Base-by-base conservation (phyloP, 2,888 invertebrate genomes). In the Dinocampus coccinellae region DNA sequence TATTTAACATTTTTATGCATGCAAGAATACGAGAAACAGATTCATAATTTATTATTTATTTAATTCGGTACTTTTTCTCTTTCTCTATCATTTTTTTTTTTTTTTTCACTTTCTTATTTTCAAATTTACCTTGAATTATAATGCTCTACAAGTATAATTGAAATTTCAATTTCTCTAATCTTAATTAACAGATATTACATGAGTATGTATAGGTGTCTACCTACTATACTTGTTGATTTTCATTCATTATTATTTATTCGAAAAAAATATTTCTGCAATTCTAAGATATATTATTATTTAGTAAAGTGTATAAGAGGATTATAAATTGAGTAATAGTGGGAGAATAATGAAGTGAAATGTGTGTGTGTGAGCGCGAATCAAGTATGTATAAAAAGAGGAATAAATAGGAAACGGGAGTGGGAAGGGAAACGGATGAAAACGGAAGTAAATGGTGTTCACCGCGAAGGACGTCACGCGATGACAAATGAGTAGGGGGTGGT, bases 371-470 rank as follows among this genome's bases (percentile, higher is more conserved):
- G 69, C 71, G 64, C 29, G 52, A 36, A 64, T 52, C 61, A 62
- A 16, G 22, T 26, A 60, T 16, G 39, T 52, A 52, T 47, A 26
- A 47, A 67, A 60, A 42, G 53, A 69, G 39, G 34, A 61, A 69
- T 72, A 29, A 29, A 7, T 29, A 29, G 7, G 29, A 29, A n/a
- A n/a, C n/a, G n/a, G n/a, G n/a, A n/a, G n/a, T n/a, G n/a, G n/a
- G n/a, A n/a, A n/a, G 78, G 68, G 75, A 63, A 75, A 76, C 76
- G 74, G 72, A 71, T 75, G 76, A 76, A 79, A 81, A 76, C 85
- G 86, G 86, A 87, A 86, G 85, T 86, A 85, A 86, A 85, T 86
- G 83, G 80, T 82, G 84, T 83, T 82, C 82, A 82, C 82, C 81
- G 81, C 80, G 81, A 65, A 82, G 82, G 82, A 81, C 82, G 85